Base-by-base conservation (phyloP, 2,797 vertebrate species). In the Neomorphus geoffroyi region DNA sequence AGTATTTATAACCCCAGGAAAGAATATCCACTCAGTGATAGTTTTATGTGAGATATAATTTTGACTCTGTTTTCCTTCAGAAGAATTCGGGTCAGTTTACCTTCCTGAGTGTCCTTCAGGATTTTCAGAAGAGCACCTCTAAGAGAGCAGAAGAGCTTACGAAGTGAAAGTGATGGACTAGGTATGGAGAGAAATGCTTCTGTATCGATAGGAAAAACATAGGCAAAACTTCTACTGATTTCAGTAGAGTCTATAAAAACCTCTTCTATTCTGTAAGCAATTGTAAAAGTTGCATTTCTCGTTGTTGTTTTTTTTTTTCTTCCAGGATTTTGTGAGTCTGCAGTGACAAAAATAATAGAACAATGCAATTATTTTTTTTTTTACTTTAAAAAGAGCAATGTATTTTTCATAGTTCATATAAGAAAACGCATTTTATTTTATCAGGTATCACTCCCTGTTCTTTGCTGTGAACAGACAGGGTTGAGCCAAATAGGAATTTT, bases 361-460 rank as follows among this genome's bases (percentile, higher is more conserved):
- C 62, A 86, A 79, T 57, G 26, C 66, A 77, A 2, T 61, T 51
- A 2, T 61, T 51, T 90, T 89, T 78, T 93, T 88, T 90, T 88
- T 84, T 79, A 89, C 77, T 97, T 98, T 96, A 83, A 84, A 87
- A 95, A 96, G 74, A 95, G 92, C 94, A 91, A 93, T 92, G 93
- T 96, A 86, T 92, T 72, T 97, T 95, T 94, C 86, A 69, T 94
- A 89, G 86, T 95, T 97, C 82, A 87, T 95, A 48, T 80, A 80
- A 80, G 67, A 93, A 71, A 79, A 53, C 66, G 43, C 32, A n/a
- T 80, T 96, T 93, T 95, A 89, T 97, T 96, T 72, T 62, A 66
- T 77, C 75, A 66, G 45, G 17, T 96, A 74, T 62, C 61, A 53
- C 62, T 91, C 96, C 90, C 78, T 95, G 33, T 96, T 95, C 94